Percentiles rank a stretch among this genome's conserved stretches.
These are phyloP conservation scores for Zosterops lateralis DNA, from an alignment of 2,113 vertebrate species.

Conservation along the genomic window DNA sequence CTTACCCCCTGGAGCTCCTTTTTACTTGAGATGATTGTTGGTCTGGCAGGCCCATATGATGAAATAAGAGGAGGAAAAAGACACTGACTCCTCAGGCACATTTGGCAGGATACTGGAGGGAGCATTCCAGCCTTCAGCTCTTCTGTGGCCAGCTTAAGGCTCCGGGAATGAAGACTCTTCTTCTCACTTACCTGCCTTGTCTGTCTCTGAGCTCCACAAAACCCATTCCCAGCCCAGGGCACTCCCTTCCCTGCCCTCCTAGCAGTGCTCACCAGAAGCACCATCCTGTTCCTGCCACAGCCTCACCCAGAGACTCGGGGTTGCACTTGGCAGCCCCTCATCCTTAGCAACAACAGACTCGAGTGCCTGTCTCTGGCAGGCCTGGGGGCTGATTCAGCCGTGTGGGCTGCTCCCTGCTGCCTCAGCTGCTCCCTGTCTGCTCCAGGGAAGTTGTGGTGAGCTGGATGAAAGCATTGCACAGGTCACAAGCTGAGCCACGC, in stretches of 20 bases:
- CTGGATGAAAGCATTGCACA: background rate
- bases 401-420: background rate
- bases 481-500: background rate
- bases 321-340: background rate
- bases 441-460: background rate
- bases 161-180: background rate
- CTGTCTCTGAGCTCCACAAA: background rate
- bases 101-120: background rate
- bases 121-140: background rate
- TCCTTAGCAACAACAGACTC: background rate
- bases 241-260: background rate
- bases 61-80: background rate
- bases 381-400: background rate
- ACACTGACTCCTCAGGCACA: background rate
- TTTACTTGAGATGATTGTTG: background rate
- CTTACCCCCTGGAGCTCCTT: background rate
- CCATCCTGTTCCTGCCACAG: background rate
- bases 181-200: background rate
- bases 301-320: background rate
- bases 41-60: background rate
- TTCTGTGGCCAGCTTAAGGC: background rate
- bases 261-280: background rate
- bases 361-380: background rate
- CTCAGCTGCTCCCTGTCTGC: background rate
- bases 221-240: background rate